Percentiles rank a stretch among this genome's conserved stretches.
Evolutionary conservation across 1,140 invertebrate genomes (phyloP).

Genomic region (Microplitis demolitor): DNA sequence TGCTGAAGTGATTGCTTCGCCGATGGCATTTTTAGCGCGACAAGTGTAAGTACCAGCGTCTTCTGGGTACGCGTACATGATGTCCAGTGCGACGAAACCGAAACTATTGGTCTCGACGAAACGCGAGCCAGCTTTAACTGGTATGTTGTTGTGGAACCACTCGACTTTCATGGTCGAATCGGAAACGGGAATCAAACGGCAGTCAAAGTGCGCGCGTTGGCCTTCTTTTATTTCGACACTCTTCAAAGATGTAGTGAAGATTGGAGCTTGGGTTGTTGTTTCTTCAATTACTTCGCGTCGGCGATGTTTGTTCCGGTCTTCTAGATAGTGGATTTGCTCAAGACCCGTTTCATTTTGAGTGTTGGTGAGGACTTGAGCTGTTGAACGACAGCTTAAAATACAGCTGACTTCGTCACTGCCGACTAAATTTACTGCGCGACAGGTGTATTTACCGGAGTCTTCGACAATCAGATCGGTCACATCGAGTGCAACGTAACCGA

Average conservation of each 20-base stretch:
- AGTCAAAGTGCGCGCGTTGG: constrained; percentile 95
- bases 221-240: constrained; percentile 93
- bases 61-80: constrained; percentile 88
- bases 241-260: constrained; percentile 89
- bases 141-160: constrained; percentile 95
- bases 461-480: constrained; percentile 91
- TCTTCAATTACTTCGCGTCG: constrained; percentile 78
- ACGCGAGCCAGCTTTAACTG: constrained; percentile 84
- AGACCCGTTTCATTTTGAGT: constrained; percentile 85
- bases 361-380: constrained; percentile 78
- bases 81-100: constrained; percentile 91
- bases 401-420: constrained; percentile 86
- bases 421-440: constrained; percentile 85
- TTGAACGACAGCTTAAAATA: constrained; percentile 72
- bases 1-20: constrained; percentile 84
- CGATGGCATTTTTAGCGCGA: constrained; percentile 82
- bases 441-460: constrained; percentile 93
- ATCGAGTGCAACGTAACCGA: constrained; percentile 92
- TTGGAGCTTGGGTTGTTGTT: constrained; percentile 84
- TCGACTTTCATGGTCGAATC: constrained; percentile 96
- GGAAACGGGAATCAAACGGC: constrained; percentile 92
- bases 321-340: constrained; percentile 85
- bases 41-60: constrained; percentile 92
- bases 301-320: constrained; percentile 80
- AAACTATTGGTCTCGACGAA: constrained; percentile 94